These are phyloP conservation scores for Oscheius sp. DNA, from an alignment of 1,140 invertebrate species.

Conservation along the genomic window DNA sequence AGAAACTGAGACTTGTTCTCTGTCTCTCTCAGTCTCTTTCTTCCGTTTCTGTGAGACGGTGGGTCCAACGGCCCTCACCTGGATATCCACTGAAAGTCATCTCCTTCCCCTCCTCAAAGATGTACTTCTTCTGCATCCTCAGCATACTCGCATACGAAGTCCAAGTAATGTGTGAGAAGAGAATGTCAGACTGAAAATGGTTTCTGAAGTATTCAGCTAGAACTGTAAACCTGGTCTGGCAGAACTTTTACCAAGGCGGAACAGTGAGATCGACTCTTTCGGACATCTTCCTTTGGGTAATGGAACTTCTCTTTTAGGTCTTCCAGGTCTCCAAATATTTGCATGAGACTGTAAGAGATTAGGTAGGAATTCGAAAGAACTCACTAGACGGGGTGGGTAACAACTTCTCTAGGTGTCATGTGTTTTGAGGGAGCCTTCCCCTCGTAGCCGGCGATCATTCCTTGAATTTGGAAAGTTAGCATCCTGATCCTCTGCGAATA, in stretches of 20 bases:
- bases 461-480: slow-evolving; percentile 36
- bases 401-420: slow-evolving; percentile 69
- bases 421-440: slow-evolving; percentile 70
- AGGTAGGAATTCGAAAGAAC: neutral
- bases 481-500: slow-evolving; percentile 77
- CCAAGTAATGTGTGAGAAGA: slow-evolving; percentile 71
- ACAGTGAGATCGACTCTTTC: slow-evolving; percentile 62
- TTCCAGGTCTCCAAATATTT: slow-evolving; percentile 73
- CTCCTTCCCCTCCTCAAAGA: slow-evolving; percentile 65
- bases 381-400: slow-evolving; percentile 45
- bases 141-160: slow-evolving; percentile 79
- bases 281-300: slow-evolving; percentile 39
- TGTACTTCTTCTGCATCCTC: slow-evolving; percentile 82
- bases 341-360: slow-evolving; percentile 50
- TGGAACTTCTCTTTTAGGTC: slow-evolving; percentile 67
- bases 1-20: neutral
- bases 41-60: neutral
- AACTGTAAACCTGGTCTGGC: neutral
- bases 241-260: slow-evolving; percentile 68
- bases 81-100: slow-evolving; percentile 68
- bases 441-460: slow-evolving; percentile 56
- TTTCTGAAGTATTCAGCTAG: neutral
- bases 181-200: slow-evolving; percentile 62
- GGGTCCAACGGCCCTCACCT: slow-evolving; percentile 74
- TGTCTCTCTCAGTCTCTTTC: neutral